Percentiles rank a stretch among this genome's conserved stretches.
phyloP scores from a whole-genome alignment of 1,140 invertebrate genomes.

The Lineus longissimus region DNA sequence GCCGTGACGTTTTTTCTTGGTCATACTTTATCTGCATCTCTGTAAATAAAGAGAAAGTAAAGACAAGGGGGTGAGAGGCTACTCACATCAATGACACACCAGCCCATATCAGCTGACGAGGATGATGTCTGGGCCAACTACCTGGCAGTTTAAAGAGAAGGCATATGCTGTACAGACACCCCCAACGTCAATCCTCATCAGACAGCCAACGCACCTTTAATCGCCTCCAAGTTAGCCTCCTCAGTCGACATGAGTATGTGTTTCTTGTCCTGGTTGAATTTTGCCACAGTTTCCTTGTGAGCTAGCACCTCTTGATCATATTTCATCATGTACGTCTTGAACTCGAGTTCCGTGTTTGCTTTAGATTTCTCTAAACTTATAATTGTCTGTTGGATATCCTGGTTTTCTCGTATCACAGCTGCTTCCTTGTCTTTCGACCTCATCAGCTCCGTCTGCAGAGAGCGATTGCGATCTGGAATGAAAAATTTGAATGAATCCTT shows the following conservation, averaged over 20 bases:
- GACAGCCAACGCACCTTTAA: conserved; percentile 65
- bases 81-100: too few relatives aligned
- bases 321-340: conserved; percentile 78
- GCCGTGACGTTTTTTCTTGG: conserved; percentile 79
- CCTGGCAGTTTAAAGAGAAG: too few relatives aligned
- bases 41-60: conserved; percentile 51
- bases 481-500: too few relatives aligned
- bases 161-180: too few relatives aligned
- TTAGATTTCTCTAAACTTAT: conserved; percentile 77
- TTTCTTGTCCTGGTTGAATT: conserved; percentile 62
- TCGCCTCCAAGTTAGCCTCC: conserved; percentile 83
- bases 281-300: conserved; percentile 68
- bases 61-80: conserved; percentile 6
- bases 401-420: conserved; percentile 59
- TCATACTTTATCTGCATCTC: conserved; percentile 85
- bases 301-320: conserved; percentile 85
- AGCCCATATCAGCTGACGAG: too few relatives aligned
- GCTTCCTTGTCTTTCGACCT: conserved; percentile 67
- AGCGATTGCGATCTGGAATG: conserved; percentile 52
- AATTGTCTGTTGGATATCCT: conserved; percentile 43
- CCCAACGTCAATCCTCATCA: too few relatives aligned
- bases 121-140: too few relatives aligned
- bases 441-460: conserved; percentile 73
- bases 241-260: conserved; percentile 69
- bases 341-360: conserved; percentile 69